Evolutionary conservation across 2,797 vertebrate genomes (phyloP).

Genomic region (Clarias fuscus): DNA sequence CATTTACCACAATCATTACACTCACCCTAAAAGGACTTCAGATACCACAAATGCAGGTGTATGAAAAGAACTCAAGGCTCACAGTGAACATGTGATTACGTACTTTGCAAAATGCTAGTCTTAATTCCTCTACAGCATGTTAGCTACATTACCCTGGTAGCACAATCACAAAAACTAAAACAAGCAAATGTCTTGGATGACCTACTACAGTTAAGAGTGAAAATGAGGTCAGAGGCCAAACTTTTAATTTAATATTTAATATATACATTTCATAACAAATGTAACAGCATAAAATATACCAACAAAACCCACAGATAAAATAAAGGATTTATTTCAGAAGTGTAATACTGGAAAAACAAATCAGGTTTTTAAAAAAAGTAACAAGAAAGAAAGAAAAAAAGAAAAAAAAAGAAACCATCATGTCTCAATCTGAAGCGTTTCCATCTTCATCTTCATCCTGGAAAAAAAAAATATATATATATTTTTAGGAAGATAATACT

Average conservation of each 20-base stretch:
- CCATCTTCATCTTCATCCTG: slow-evolving; percentile 70
- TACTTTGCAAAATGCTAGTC: background rate
- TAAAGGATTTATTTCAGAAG: slow-evolving; percentile 39
- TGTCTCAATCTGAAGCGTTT: slow-evolving; percentile 69
- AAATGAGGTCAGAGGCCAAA: background rate
- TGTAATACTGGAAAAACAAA: background rate
- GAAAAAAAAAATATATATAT: slow-evolving; percentile 1
- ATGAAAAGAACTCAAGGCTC: background rate
- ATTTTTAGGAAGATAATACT: background rate
- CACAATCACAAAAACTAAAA: background rate
- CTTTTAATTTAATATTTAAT: background rate
- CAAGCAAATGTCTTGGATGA: background rate
- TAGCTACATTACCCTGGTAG: background rate
- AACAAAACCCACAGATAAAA: slow-evolving; percentile 27
- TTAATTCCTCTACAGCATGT: background rate
- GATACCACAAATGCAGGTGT: background rate
- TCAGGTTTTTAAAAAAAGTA: background rate
- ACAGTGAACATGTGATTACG: background rate
- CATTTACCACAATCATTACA: background rate
- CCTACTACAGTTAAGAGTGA: no score
- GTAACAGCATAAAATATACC: background rate
- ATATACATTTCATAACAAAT: background rate
- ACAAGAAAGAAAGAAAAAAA: background rate
- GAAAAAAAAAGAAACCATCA: no score
- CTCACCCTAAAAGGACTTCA: background rate